phyloP scores from a whole-genome alignment of 2,888 invertebrate genomes.

The Drosophila hamatofila region DNA sequence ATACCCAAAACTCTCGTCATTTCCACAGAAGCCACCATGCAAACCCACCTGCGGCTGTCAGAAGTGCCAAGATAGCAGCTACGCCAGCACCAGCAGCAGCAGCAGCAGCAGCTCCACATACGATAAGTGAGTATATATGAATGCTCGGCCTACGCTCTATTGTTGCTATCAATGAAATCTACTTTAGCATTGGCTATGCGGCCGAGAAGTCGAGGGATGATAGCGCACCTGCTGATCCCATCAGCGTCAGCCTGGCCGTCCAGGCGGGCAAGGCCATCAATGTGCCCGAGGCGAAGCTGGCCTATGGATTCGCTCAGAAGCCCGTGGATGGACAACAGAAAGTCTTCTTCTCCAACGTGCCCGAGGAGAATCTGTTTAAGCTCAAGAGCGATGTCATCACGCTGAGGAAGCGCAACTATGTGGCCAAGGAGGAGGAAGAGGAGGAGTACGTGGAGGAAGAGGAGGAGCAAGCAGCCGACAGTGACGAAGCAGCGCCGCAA shows the following conservation, averaged over 20 bases:
- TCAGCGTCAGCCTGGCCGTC: slow-evolving; percentile 85
- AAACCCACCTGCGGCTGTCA: slow-evolving; percentile 68
- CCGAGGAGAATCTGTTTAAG: slow-evolving; percentile 86
- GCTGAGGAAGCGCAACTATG: slow-evolving; percentile 80
- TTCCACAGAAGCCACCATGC: slow-evolving; percentile 68
- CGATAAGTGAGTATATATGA: slow-evolving; percentile 50
- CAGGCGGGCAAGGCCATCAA: slow-evolving; percentile 84
- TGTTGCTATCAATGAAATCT: not conserved
- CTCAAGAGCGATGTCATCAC: slow-evolving; percentile 87
- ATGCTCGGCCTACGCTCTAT: not conserved
- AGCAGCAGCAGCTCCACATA: slow-evolving; percentile 47
- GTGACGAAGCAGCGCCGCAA: slow-evolving; percentile 65
- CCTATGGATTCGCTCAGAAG: slow-evolving; percentile 86
- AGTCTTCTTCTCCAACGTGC: slow-evolving; percentile 82
- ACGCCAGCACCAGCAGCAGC: slow-evolving; percentile 27
- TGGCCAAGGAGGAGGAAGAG: slow-evolving; percentile 60
- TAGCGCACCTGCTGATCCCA: slow-evolving; percentile 85
- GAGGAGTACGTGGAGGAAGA: slow-evolving; percentile 68
- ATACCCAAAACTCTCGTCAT: slow-evolving; percentile 36
- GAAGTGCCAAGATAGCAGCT: slow-evolving; percentile 53
- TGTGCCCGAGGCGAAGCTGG: slow-evolving; percentile 86
- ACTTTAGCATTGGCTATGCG: slow-evolving; percentile 56
- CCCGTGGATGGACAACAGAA: slow-evolving; percentile 85
- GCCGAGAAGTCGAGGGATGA: slow-evolving; percentile 48
- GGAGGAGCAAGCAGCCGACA: slow-evolving; percentile 54